These are phyloP conservation scores for Zelleria hepariella DNA, from an alignment of 2,888 invertebrate genomes.

Conservation along the genomic window DNA sequence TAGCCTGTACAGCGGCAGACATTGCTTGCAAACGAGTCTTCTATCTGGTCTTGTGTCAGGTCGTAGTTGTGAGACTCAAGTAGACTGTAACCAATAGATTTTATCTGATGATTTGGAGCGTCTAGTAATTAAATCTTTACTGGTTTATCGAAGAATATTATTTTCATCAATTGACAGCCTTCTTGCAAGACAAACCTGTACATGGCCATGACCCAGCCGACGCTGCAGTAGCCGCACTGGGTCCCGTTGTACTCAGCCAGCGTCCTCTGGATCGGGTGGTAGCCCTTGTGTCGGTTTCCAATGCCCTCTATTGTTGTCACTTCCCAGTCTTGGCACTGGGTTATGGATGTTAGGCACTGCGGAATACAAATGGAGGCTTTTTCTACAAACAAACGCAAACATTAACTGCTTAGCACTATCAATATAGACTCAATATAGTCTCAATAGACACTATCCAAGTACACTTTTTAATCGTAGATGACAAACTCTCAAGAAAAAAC, in stretches of 20 bases:
- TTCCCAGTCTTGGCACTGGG: conserved; percentile 69
- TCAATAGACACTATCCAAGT: no score
- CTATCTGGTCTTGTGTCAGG: conserved; percentile 69
- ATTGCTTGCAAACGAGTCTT: conserved; percentile 79
- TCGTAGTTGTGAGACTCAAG: conserved; percentile 39
- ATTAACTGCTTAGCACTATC: no score
- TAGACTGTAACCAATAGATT: conserved; percentile 39
- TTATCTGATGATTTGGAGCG: no score
- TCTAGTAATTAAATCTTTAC: no score
- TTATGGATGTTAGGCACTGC: conserved; percentile 56
- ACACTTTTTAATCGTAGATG: no score
- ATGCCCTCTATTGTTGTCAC: conserved; percentile 79
- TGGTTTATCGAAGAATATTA: no score
- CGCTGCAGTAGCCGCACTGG: conserved; percentile 82
- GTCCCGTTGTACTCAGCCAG: conserved; percentile 76
- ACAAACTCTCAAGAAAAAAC: no score
- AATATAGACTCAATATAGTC: no score
- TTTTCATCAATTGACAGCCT: background rate
- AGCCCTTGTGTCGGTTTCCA: conserved; percentile 70
- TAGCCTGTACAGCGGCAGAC: conserved; percentile 82
- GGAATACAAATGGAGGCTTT: no score
- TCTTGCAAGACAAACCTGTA: conserved; percentile 49
- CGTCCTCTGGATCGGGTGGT: conserved; percentile 75
- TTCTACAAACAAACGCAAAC: no score
- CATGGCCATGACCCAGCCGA: conserved; percentile 86